Evolutionary conservation across 2,113 vertebrate species (phyloP).

Genomic region (Pluvianellus socialis): DNA sequence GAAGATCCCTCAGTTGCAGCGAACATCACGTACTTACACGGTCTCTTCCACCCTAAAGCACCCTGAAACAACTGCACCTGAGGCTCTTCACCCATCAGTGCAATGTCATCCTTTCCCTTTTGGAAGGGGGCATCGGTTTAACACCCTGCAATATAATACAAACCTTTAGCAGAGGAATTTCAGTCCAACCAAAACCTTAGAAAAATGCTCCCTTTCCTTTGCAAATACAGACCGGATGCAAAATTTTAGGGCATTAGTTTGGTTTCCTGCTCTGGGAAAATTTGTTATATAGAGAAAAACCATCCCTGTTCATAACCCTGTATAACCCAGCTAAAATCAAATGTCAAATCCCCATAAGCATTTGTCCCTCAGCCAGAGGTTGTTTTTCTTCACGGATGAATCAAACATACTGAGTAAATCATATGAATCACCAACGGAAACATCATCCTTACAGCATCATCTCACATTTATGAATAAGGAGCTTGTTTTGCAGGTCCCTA

Average conservation of each 20-base stretch:
- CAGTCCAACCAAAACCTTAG: neutral
- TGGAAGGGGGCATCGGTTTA: neutral
- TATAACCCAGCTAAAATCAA: conserved; percentile 20
- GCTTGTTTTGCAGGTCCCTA: conserved; percentile 38
- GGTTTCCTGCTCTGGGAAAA: neutral
- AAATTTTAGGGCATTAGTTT: neutral
- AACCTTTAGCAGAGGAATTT: neutral
- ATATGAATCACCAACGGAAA: conserved; percentile 62
- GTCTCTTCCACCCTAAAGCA: neutral
- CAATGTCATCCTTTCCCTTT: neutral
- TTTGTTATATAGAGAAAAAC: neutral
- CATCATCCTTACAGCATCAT: conserved; percentile 52
- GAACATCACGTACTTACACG: neutral
- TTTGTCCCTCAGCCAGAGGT: conserved; percentile 33
- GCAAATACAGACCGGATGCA: neutral
- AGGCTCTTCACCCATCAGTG: neutral
- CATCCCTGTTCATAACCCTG: neutral
- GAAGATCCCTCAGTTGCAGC: neutral
- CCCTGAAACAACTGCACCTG: neutral
- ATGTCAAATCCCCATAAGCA: conserved; percentile 13
- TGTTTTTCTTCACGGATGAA: conserved; percentile 44
- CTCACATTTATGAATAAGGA: conserved; percentile 53
- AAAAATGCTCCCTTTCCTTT: neutral
- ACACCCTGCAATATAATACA: neutral
- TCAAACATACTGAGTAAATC: conserved; percentile 49